Evolutionary conservation across 1,140 invertebrate species (phyloP).

Genomic region (Drosophila neocordata): DNA sequence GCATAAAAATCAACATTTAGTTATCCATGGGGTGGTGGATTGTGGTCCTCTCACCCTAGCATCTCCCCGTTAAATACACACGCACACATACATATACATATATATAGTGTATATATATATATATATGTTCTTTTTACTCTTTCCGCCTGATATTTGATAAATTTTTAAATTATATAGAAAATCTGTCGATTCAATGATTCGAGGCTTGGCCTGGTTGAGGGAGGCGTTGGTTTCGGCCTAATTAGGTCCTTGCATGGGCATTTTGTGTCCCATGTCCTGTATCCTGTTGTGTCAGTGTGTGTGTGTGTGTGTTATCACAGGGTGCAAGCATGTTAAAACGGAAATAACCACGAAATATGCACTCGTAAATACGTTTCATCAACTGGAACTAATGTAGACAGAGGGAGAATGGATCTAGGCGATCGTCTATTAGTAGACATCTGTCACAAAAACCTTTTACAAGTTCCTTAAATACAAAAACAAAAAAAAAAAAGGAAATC

Average conservation of each 20-base stretch:
- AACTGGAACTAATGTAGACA: constrained; percentile 53
- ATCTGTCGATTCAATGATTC: constrained; percentile 40
- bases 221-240: constrained; percentile 24
- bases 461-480: too few species aligned
- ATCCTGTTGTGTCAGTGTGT: constrained; percentile 18
- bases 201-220: constrained; percentile 1
- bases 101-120: neutral
- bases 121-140: constrained; percentile 1
- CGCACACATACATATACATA: too few species aligned
- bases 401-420: constrained; percentile 13
- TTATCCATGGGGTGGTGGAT: constrained; percentile 52
- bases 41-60: constrained; percentile 1
- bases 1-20: constrained; percentile 41
- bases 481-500: too few species aligned
- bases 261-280: constrained; percentile 22
- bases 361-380: constrained; percentile 27
- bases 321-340: constrained; percentile 1
- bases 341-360: constrained; percentile 8
- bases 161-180: constrained; percentile 47
- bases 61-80: constrained; percentile 26
- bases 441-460: constrained; percentile 15
- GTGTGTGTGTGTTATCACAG: constrained; percentile 16
- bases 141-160: constrained; percentile 15
- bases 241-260: constrained; percentile 30
- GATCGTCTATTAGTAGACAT: constrained; percentile 40